Conservation (phyloP, 2,797 vertebrate species). For the Melanotaenia boesemani region DNA sequence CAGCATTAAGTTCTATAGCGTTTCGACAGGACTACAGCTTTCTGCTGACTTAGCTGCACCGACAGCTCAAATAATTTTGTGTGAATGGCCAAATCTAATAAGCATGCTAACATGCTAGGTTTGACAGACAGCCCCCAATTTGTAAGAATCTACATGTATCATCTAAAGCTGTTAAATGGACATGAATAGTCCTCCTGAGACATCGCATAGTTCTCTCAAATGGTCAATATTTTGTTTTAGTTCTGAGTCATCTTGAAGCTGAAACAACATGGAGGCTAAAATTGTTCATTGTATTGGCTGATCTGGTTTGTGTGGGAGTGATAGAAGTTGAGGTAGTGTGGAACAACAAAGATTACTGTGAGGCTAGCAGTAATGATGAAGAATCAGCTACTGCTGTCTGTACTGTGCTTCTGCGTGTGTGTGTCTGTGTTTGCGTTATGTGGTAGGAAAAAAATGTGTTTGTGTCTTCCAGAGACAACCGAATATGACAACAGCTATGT, state of each 20-base stretch:
- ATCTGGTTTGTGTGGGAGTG: conserved; percentile 48
- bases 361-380: conserved; percentile 37
- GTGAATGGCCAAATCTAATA: neutral
- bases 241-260: conserved; percentile 45
- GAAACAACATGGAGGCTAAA: conserved; percentile 8
- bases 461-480: conserved; percentile 27
- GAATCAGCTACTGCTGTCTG: conserved; percentile 28
- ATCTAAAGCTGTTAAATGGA: conserved; percentile 7
- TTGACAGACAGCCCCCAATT: neutral
- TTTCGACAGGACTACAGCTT: neutral
- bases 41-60: neutral
- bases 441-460: conserved; percentile 3
- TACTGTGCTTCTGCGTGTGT: conserved; percentile 40
- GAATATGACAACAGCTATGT: conserved; percentile 26
- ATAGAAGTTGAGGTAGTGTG: conserved; percentile 33
- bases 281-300: conserved; percentile 32
- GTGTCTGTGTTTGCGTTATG: conserved; percentile 41
- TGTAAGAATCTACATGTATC: neutral
- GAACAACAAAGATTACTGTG: conserved; percentile 46
- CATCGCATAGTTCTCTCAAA: conserved; percentile 2
- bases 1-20: neutral
- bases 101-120: neutral
- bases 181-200: conserved; percentile 3
- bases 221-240: conserved; percentile 39
- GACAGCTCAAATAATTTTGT: neutral